Percentiles rank a stretch among this genome's conserved stretches.
phyloP scores from a whole-genome alignment of 2,797 vertebrate genomes.

The Spheniscus humboldti region DNA sequence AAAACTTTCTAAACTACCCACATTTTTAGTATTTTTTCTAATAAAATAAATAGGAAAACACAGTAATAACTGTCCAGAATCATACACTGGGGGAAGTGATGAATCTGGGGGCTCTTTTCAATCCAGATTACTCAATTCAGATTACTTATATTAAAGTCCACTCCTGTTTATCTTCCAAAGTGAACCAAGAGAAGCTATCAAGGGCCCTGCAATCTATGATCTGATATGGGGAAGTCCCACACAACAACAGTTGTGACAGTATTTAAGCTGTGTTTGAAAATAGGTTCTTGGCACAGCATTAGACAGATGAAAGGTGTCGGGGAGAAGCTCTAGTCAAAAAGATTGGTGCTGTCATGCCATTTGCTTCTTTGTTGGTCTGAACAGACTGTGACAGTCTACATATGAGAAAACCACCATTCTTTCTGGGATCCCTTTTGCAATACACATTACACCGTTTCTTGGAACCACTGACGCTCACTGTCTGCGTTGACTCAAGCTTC shows the following conservation, averaged over 20 bases:
- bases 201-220: not conserved
- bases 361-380: not conserved
- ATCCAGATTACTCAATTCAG: not conserved
- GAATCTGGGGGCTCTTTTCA: not conserved
- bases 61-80: not conserved
- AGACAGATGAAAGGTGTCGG: not conserved
- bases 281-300: not conserved
- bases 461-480: not conserved
- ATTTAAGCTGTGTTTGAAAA: not conserved
- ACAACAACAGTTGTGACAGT: not conserved
- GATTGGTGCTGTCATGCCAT: not conserved
- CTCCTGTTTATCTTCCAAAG: not conserved
- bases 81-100: not conserved
- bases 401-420: not conserved
- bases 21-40: not conserved
- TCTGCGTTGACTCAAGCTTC: not conserved
- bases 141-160: not conserved
- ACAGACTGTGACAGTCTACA: not conserved
- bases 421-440: not conserved
- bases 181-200: not conserved
- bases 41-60: not conserved
- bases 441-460: not conserved
- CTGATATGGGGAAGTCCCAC: not conserved
- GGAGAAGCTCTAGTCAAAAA: not conserved
- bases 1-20: not conserved